Evolutionary conservation across 2,888 invertebrate genomes (phyloP), one percentile per base, ranked within the genome.

Genomic region (Autographa gamma): DNA sequence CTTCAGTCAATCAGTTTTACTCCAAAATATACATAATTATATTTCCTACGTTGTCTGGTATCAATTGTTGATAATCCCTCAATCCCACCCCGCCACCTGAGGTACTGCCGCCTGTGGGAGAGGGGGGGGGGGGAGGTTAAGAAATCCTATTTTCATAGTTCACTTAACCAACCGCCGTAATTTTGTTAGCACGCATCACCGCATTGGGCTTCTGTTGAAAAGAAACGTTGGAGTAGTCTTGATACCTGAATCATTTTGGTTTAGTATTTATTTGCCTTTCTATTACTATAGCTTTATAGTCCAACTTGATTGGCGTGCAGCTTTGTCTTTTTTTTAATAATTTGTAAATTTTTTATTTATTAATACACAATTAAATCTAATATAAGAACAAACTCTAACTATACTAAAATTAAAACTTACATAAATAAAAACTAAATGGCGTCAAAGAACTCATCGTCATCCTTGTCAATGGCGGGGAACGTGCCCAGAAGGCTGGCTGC

Each of bases 101-200:
- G 87, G 91, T 80, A 85, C 79, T 74, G 80, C 73, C 77, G 82
- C 77, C 66, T 72, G 63, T 75, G 66, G 70, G 82, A n/a, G n/a
- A n/a, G 74, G 67, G 66, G 72, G 77, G 74, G 80, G 80, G 81
- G 77, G 84, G 84, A 85, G 85, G 82, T 84, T 92, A 93, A 94
- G 93, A 94, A 95, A 95, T 95, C 94, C 94, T 94, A 94, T 95
- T 95, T 95, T 95, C 95, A 95, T 95, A 95, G 95, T 95, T 95
- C 95, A 95, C 92, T 95, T 92, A 91, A 92, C 93, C 88, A 88
- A 89, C 91, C 92, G 91, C 86, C 90, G 90, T 95, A 93, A 95
- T 94, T 93, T 93, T 80, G 93, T 95, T 94, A 94, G 74, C 83
- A 90, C 93, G 95, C 94, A 89, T 92, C 93, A 89, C 54, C 87